Conservation (phyloP, 2,888 invertebrate species). For the Synanthedon tipuliformis region DNA sequence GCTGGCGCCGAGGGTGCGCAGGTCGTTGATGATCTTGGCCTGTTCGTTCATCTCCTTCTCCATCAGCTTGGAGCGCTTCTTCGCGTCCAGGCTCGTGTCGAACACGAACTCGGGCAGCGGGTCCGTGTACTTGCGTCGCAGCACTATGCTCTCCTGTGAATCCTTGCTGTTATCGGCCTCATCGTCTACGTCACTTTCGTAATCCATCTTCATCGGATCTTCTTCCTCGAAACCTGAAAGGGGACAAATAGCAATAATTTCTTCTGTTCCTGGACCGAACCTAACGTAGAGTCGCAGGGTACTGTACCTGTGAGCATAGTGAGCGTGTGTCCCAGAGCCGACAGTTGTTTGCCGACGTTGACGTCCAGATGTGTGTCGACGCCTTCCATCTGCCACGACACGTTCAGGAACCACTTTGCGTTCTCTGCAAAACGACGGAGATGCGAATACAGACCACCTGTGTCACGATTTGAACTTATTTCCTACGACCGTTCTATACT, state of each 20-base stretch:
- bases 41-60: conserved; percentile 99
- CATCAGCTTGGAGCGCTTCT: conserved; percentile 89
- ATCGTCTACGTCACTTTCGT: conserved; percentile 84
- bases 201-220: conserved; percentile 76
- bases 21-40: conserved; percentile 93
- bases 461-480: too few species aligned
- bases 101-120: conserved; percentile 86
- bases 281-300: not conserved
- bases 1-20: conserved; percentile 88
- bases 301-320: conserved; percentile 87
- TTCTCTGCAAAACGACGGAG: conserved; percentile 71
- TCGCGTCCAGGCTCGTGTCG: conserved; percentile 82
- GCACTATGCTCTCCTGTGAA: conserved; percentile 76
- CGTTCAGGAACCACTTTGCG: conserved; percentile 98
- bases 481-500: not conserved
- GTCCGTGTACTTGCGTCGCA: conserved; percentile 77
- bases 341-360: conserved; percentile 95
- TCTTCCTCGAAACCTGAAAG: conserved; percentile 79
- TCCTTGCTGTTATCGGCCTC: conserved; percentile 73
- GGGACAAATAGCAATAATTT: too few species aligned
- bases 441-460: too few species aligned
- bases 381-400: conserved; percentile 99
- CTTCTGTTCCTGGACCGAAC: not conserved
- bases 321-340: conserved; percentile 93
- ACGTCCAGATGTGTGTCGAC: conserved; percentile 97